A percentile compares a stretch with the other conserved stretches of the same genome.
Conservation (phyloP, 1,140 invertebrate species). For the Drosophila virilis region DNA sequence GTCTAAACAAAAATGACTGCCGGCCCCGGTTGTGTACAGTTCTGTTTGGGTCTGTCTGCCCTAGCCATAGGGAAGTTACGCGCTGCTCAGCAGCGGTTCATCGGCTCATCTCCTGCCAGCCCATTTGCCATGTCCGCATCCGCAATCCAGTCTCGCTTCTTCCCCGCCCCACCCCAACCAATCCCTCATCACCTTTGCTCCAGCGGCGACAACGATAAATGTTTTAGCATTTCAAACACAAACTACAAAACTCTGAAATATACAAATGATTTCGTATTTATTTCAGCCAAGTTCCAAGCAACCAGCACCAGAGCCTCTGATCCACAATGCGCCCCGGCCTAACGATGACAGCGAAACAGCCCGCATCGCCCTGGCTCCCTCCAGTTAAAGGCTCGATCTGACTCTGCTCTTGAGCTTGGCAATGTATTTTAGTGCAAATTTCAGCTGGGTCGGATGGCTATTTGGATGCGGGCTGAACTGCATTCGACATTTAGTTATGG, state of each 20-base stretch:
- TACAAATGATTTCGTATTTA: constrained; percentile 83
- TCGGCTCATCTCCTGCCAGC: constrained; percentile 69
- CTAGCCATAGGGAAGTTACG: constrained; percentile 23
- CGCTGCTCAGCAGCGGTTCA: constrained; percentile 58
- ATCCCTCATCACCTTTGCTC: constrained; percentile 40
- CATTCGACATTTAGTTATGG: neutral
- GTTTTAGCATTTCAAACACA: constrained; percentile 77
- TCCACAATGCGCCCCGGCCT: constrained; percentile 19
- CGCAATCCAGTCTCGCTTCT: constrained; percentile 38
- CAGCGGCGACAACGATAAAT: constrained; percentile 72
- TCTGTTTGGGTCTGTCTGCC: constrained; percentile 9
- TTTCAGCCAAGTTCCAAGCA: constrained; percentile 57
- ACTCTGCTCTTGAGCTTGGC: constrained; percentile 8
- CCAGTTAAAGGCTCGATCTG: neutral
- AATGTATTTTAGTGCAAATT: constrained; percentile 43
- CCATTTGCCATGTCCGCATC: constrained; percentile 75
- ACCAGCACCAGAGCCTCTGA: neutral
- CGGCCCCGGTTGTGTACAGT: constrained; percentile 20
- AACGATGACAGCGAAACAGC: constrained; percentile 36
- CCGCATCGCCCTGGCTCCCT: constrained; percentile 5
- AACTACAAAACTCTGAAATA: constrained; percentile 79
- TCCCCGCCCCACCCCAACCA: neutral
- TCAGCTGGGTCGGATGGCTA: constrained; percentile 47
- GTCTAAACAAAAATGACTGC: constrained; percentile 80
- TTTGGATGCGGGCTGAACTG: constrained; percentile 47